Evolutionary conservation across 1,140 invertebrate species (phyloP).

Genomic region (Euglossa dilemma): DNA sequence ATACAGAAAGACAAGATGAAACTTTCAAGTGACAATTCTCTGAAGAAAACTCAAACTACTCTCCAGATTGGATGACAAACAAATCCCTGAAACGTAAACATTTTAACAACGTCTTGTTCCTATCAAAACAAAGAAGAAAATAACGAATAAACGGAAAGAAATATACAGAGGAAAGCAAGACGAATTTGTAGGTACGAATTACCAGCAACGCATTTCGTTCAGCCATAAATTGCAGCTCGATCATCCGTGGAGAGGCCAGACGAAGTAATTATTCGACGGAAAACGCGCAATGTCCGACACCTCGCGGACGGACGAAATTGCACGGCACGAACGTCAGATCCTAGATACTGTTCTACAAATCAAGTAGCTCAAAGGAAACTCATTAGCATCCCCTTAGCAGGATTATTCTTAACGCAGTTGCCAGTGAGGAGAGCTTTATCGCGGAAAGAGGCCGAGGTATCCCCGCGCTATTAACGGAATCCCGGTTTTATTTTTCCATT

Average conservation of each 20-base stretch:
- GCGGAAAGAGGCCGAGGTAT: neutral
- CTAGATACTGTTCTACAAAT: neutral
- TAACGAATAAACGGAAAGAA: neutral
- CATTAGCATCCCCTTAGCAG: conserved; percentile 4
- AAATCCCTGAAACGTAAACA: too few species aligned
- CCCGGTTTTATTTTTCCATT: neutral
- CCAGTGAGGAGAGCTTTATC: neutral
- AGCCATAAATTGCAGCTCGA: neutral
- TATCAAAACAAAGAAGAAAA: too few species aligned
- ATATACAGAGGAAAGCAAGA: neutral
- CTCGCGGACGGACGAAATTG: neutral
- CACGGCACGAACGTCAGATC: neutral
- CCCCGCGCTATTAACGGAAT: neutral
- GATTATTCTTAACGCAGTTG: neutral
- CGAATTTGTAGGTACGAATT: neutral
- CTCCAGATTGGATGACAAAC: too few species aligned
- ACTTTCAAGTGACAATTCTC: too few species aligned
- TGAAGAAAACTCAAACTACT: too few species aligned
- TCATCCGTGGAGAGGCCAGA: neutral
- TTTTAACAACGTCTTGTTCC: too few species aligned
- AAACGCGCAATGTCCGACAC: neutral
- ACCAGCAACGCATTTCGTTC: neutral
- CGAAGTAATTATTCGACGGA: too few species aligned
- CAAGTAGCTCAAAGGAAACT: neutral
- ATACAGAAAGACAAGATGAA: too few species aligned